Evolutionary conservation across 2,797 vertebrate species (phyloP), one percentile per base, ranked within the genome.

Genomic region (Hozukius guyotensis): DNA sequence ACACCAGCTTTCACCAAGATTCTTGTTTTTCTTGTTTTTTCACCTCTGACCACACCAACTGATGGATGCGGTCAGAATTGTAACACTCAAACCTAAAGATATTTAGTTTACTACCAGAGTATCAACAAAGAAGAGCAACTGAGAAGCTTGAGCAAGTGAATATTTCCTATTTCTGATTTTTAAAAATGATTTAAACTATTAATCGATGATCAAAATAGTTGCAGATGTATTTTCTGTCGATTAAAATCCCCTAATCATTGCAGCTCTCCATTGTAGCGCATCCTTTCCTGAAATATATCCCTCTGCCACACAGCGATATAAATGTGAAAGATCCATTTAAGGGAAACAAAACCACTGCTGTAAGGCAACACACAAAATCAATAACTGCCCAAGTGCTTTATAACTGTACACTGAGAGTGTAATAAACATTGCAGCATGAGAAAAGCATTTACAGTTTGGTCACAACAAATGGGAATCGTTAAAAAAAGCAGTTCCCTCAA

Each of bases 361-460:
- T n/a, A 75, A 83, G 52, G 67, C 24, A 63, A 71, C 61, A 55
- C 14, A 53, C 61, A 63, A 73, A 70, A 59, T 34, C 64, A 75
- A 13, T 64, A 76, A 75, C 71, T n/a, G 52, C 57, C 49, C 13
- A 11, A 76, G 76, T 87, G 87, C 71, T 77, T 84, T 77, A 59
- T 60, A 86, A 64, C 18, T 69, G 49, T 72, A 55, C 31, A 83
- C 69, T 42, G 16, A 64, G 22, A 60, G 56, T 60, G 31, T 55
- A 63, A 84, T 14, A 57, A 81, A 86, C 27, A 49, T 59, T 20
- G n/a, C 60, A 70, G 52, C 10, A 66, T 8, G 9, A 79, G 12
- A 75, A 83, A 80, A 77, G 31, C 73, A 85, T 88, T 80, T 85
- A 88, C 72, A 84, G 38, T 92, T 94, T 93, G 92, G 92, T 94